Evolutionary conservation across 2,797 vertebrate genomes (phyloP), one percentile per base, ranked within the genome.

Genomic region (Myripristis jacobus): DNA sequence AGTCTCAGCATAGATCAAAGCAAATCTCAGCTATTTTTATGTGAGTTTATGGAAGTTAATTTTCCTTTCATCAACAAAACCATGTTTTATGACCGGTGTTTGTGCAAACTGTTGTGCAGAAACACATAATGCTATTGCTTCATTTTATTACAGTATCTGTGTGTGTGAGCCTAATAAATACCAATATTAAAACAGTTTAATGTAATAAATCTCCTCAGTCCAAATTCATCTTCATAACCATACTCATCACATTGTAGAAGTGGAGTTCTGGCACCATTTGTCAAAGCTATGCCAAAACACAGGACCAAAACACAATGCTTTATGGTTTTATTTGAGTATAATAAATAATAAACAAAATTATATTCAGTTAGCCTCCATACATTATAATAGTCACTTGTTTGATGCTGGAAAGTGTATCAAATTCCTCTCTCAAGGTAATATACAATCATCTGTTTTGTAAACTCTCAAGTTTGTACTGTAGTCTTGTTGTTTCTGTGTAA

Each of bases 291-390:
- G 47, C 55, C 0, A 47, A 16, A 57, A 47, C 7, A 16, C 19
- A 25, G 7, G 57, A 31, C n/a, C 15, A 48, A 50, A 12, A 48
- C 13, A 53, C 46, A 57, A 3, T 11, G 29, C 56, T 67, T 36
- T 25, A 27, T 21, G 29, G 1, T 71, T 85, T 86, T 64, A 82
- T 83, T 87, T 75, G 34, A 78, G 77, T 70, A 64, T 73, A 69
- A 72, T 65, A 77, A 85, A 72, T 79, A 79, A 77, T 78, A 83
- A 79, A 77, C 56, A 86, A 63, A 44, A 13, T 69, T 66, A 51
- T 63, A 52, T 62, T 70, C 51, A 61, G 21, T 77, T 57, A 36
- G 25, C 12, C 34, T 76, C 61, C 22, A 62, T 52, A 36, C 55
- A 21, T 75, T 9, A 57, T 60, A 18, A 46, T 22, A 75, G 61